Evolutionary conservation across 1,140 invertebrate genomes (phyloP).

Genomic region (Drosophila nigrodunni): DNA sequence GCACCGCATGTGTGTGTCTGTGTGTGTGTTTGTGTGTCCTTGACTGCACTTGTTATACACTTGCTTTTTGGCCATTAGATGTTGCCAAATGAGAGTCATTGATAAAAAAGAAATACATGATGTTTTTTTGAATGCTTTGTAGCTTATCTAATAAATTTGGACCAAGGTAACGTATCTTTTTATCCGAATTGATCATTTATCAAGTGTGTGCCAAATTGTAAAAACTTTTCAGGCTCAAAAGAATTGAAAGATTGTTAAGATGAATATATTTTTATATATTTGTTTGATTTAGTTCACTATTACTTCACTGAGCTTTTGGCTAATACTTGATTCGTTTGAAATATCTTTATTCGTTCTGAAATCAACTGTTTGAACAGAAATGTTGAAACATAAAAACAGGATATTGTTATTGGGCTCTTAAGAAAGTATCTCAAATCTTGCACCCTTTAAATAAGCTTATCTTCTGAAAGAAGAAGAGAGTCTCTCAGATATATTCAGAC

Average conservation of each 20-base stretch:
- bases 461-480: not conserved
- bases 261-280: not conserved
- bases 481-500: not conserved
- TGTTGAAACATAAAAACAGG: too few species aligned
- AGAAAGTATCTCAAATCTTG: not conserved
- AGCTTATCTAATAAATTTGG: not conserved
- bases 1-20: conserved; percentile 3
- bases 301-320: too few species aligned
- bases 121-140: conserved; percentile 8
- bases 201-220: not conserved
- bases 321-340: too few species aligned
- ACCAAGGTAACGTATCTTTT: not conserved
- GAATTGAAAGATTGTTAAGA: too few species aligned
- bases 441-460: not conserved
- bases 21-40: conserved; percentile 50
- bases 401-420: not conserved
- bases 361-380: too few species aligned
- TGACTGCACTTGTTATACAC: conserved; percentile 59
- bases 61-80: conserved; percentile 12
- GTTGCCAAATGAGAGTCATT: conserved; percentile 19
- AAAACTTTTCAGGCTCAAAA: too few species aligned
- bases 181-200: not conserved
- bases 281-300: not conserved
- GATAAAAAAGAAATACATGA: conserved; percentile 14
- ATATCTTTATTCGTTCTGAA: too few species aligned